These are phyloP conservation scores for Tetragnatha versicolor DNA, from an alignment of 1,140 invertebrate species.

Conservation along the genomic window DNA sequence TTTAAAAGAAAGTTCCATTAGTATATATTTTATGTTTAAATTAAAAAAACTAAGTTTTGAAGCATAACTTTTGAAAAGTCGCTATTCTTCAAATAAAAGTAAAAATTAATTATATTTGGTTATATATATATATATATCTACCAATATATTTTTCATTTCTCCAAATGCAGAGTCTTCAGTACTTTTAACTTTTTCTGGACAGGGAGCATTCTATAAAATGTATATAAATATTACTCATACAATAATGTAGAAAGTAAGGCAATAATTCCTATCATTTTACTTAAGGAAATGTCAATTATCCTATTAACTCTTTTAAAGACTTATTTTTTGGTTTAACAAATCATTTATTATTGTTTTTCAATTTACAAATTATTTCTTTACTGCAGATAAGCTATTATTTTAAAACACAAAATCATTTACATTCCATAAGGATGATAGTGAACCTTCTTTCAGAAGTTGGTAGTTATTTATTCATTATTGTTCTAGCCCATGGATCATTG, in stretches of 20 bases:
- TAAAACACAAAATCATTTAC: too few relatives aligned
- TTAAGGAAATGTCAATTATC: background rate
- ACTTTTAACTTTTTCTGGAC: background rate
- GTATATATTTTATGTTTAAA: background rate
- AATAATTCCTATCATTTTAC: background rate
- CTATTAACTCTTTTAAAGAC: background rate
- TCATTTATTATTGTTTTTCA: too few relatives aligned
- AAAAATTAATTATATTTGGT: background rate
- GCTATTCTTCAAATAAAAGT: background rate
- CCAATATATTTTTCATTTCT: slow-evolving; percentile 32
- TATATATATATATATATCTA: background rate
- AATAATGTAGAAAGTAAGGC: background rate
- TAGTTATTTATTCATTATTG: too few relatives aligned
- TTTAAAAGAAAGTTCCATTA: background rate
- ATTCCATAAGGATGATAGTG: too few relatives aligned
- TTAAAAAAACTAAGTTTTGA: background rate
- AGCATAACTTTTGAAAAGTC: background rate
- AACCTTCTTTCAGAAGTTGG: too few relatives aligned
- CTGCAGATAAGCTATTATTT: too few relatives aligned
- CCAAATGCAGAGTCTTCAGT: slow-evolving; percentile 8
- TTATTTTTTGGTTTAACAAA: background rate
- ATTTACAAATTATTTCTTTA: too few relatives aligned
- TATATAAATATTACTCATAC: background rate
- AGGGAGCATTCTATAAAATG: background rate
- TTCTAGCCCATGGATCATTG: too few relatives aligned